Percentiles rank a stretch among this genome's conserved stretches.
Evolutionary conservation across 2,797 vertebrate genomes (phyloP).

Genomic region (Takifugu ocellatus): DNA sequence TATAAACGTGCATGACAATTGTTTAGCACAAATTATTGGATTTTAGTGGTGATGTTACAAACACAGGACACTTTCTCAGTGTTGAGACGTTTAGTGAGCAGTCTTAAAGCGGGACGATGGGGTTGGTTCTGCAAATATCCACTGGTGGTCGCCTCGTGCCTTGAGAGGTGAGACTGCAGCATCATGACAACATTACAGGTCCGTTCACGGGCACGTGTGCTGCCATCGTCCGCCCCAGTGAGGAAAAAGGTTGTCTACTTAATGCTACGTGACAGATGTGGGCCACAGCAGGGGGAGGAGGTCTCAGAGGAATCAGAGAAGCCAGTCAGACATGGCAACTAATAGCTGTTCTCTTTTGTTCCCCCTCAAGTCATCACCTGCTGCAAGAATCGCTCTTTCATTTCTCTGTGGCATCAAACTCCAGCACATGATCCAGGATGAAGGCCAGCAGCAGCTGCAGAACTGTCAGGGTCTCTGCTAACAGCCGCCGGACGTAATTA

Average conservation of each 20-base stretch:
- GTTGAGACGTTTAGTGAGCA: too few species aligned
- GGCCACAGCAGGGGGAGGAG: slow-evolving; percentile 48
- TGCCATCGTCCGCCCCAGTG: slow-evolving; percentile 27
- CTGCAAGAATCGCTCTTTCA: slow-evolving; percentile 1
- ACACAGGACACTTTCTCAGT: too few species aligned
- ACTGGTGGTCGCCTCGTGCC: too few species aligned
- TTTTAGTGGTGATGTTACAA: too few species aligned
- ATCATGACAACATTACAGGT: slow-evolving; percentile 20
- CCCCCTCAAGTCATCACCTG: slow-evolving; percentile 6
- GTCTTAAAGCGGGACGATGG: too few species aligned
- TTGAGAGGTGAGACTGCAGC: slow-evolving; percentile 8
- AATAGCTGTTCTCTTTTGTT: slow-evolving; percentile 10
- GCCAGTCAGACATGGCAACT: slow-evolving; percentile 14
- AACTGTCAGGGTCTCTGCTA: too few species aligned
- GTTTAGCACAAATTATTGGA: too few species aligned
- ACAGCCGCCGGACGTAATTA: too few species aligned
- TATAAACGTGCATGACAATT: too few species aligned
- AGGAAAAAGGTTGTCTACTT: slow-evolving; percentile 31
- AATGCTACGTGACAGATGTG: slow-evolving; percentile 62
- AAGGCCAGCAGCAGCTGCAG: too few species aligned
- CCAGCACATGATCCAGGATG: not conserved
- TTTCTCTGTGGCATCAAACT: slow-evolving; percentile 5
- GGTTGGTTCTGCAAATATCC: too few species aligned
- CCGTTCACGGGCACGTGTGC: slow-evolving; percentile 6
- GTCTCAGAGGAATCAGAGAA: slow-evolving; percentile 19